These are phyloP conservation scores for Aphaenogaster floridana DNA, from an alignment of 1,140 invertebrate genomes.

Conservation along the genomic window DNA sequence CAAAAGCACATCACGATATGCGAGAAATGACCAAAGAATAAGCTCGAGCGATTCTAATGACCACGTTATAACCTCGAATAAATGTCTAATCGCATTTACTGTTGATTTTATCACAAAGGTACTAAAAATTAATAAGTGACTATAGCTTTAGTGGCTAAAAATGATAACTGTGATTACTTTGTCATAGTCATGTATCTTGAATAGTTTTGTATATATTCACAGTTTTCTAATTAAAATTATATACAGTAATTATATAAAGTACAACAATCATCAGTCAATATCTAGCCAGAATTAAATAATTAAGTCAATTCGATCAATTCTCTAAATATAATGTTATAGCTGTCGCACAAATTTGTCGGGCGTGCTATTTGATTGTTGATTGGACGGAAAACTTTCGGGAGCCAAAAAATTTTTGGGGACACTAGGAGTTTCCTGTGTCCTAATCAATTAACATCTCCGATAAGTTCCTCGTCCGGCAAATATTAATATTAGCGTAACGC, in stretches of 20 bases:
- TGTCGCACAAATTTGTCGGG: background rate
- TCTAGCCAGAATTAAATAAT: constrained; percentile 2
- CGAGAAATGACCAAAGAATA: background rate
- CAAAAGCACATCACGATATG: constrained; percentile 31
- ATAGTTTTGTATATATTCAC: background rate
- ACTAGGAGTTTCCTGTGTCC: background rate
- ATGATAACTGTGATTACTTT: constrained; percentile 11
- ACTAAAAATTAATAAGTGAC: background rate
- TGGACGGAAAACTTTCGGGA: background rate
- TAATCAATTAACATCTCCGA: constrained; percentile 33
- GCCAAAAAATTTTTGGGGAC: background rate
- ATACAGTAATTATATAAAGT: background rate
- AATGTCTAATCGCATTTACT: constrained; percentile 14
- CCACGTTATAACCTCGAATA: constrained; percentile 11
- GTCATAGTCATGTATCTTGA: no score
- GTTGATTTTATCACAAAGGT: background rate
- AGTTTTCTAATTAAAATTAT: background rate
- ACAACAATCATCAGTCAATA: background rate
- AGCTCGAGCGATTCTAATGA: constrained; percentile 32
- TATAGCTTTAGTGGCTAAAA: background rate
- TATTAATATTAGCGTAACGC: constrained; percentile 29
- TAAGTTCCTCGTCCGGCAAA: background rate
- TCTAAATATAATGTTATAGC: constrained; percentile 1
- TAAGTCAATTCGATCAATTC: background rate
- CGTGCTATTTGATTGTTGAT: constrained; percentile 20